Percentiles rank a stretch among this genome's conserved stretches.
These are phyloP conservation scores for Drosophila seguyi DNA, from an alignment of 1,140 invertebrate genomes.

Conservation along the genomic window DNA sequence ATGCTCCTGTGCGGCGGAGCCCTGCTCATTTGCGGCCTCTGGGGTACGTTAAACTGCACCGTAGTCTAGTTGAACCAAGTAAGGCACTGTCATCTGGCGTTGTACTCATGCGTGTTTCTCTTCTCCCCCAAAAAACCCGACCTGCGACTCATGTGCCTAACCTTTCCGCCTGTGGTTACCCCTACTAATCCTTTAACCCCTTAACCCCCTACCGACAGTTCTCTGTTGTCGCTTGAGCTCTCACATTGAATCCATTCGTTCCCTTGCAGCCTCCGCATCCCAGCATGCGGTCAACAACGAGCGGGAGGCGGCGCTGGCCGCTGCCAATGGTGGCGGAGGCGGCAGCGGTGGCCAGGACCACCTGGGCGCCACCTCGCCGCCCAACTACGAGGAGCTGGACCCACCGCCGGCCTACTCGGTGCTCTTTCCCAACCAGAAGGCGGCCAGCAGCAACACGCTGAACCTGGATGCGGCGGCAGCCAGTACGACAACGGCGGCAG, in stretches of 20 bases:
- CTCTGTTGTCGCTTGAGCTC: conserved; percentile 83
- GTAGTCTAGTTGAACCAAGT: conserved; percentile 63
- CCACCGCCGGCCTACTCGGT: conserved; percentile 84
- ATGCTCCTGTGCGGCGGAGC: conserved; percentile 88
- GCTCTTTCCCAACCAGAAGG: conserved; percentile 84
- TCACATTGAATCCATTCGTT: conserved; percentile 84
- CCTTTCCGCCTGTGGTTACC: conserved; percentile 17
- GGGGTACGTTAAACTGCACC: conserved; percentile 86
- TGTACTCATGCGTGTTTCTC: conserved; percentile 64
- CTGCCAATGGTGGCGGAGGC: conserved; percentile 59
- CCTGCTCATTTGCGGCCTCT: conserved; percentile 88
- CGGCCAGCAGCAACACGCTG: conserved; percentile 76
- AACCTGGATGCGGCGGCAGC: conserved; percentile 62
- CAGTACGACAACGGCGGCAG: conserved; percentile 61
- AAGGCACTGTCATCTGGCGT: conserved; percentile 65
- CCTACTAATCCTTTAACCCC: background rate
- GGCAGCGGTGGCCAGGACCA: conserved; percentile 55
- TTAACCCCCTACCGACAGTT: conserved; percentile 49
- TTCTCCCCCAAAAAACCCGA: conserved; percentile 14
- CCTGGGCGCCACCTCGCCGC: conserved; percentile 56
- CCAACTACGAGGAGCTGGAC: conserved; percentile 84
- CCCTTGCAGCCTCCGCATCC: conserved; percentile 81
- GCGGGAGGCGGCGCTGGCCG: conserved; percentile 78
- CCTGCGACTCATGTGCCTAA: conserved; percentile 47
- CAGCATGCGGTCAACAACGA: conserved; percentile 83